Evolutionary conservation across 2,888 invertebrate species (phyloP).

Genomic region (Arrhopalites spinosus): DNA sequence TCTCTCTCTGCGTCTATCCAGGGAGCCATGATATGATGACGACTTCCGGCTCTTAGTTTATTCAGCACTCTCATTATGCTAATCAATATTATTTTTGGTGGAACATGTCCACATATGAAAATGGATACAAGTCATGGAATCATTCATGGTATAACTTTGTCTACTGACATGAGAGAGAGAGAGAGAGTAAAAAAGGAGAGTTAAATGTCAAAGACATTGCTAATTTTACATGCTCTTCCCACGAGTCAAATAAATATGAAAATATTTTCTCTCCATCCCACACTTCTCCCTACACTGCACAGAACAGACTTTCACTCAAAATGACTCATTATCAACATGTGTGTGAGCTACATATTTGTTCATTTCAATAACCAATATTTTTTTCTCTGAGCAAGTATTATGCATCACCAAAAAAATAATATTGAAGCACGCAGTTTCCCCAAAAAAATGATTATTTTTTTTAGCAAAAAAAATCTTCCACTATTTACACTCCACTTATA

Average conservation of each 20-base stretch:
- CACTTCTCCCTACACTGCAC: background rate
- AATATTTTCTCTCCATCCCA: background rate
- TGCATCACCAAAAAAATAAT: no score
- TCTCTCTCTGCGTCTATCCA: background rate
- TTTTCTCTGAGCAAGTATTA: no score
- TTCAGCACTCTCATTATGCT: constrained; percentile 20
- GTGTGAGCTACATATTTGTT: no score
- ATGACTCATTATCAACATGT: no score
- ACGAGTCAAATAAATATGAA: background rate
- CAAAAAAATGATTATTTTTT: no score
- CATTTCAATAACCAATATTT: no score
- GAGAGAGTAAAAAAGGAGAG: background rate
- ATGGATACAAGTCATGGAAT: background rate
- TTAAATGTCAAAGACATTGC: constrained; percentile 1
- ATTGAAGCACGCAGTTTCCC: no score
- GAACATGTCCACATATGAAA: background rate
- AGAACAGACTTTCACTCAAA: no score
- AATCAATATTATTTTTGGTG: constrained; percentile 15
- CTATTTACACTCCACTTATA: no score
- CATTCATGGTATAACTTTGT: no score
- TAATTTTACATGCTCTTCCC: background rate
- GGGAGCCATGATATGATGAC: background rate
- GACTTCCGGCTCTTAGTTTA: constrained; percentile 20
- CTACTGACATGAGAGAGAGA: no score
- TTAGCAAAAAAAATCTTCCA: no score